These are phyloP conservation scores for Cerastis rubricosa DNA, from an alignment of 2,888 invertebrate genomes.

Conservation along the genomic window DNA sequence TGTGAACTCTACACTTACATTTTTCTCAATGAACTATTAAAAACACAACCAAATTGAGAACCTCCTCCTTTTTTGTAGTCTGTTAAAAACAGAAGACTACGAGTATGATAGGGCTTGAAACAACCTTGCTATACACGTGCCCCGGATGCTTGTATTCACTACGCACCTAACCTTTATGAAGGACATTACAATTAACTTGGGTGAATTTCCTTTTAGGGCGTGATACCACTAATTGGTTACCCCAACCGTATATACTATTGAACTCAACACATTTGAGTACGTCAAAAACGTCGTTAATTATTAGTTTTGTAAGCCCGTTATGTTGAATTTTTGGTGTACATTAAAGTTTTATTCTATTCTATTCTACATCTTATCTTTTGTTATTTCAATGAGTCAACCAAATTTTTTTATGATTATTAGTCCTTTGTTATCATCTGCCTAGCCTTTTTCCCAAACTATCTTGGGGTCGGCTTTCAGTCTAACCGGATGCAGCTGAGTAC, in stretches of 20 bases:
- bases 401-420: not conserved
- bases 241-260: no score
- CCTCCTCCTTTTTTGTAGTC: no score
- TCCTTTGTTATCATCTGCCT: no score
- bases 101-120: not conserved
- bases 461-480: no score
- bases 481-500: no score
- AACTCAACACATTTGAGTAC: not conserved
- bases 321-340: no score
- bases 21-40: not conserved
- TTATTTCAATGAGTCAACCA: not conserved
- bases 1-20: not conserved
- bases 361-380: not conserved
- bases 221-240: not conserved
- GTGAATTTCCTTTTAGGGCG: slow-evolving; percentile 2
- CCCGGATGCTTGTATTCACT: not conserved
- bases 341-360: no score
- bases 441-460: no score
- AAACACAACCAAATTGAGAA: not conserved
- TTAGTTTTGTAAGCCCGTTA: no score
- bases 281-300: no score
- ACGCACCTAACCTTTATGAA: not conserved
- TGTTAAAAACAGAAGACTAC: not conserved
- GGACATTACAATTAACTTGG: not conserved
- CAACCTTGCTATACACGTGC: slow-evolving; percentile 5